A percentile compares a stretch with the other conserved stretches of the same genome.
Conservation (phyloP, 92 coral and sea anemone genomes). For the Umimayanthus kanabou region DNA sequence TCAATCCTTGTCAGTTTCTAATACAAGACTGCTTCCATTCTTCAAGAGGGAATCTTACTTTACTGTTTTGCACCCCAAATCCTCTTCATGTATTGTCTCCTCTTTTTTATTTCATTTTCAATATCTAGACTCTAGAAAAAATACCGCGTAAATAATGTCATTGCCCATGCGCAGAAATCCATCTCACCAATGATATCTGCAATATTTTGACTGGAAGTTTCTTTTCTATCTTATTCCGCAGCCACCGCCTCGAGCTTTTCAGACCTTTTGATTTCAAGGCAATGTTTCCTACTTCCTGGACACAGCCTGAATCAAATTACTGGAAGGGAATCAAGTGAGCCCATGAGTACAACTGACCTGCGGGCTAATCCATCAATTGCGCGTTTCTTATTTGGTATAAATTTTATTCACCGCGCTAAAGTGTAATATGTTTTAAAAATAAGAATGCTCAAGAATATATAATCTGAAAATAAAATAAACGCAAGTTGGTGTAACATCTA, state of each 20-base stretch:
- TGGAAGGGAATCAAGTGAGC: conserved; percentile 49
- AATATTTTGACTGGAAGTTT: not conserved
- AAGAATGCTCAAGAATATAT: too few species aligned
- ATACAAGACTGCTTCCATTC: too few species aligned
- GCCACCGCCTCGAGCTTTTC: conserved; percentile 90
- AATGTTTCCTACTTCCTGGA: conserved; percentile 82
- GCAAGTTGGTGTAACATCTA: too few species aligned
- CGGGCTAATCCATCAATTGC: not conserved
- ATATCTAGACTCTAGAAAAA: too few species aligned
- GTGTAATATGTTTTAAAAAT: not conserved
- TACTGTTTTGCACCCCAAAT: too few species aligned
- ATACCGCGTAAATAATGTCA: too few species aligned
- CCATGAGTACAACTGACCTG: not conserved
- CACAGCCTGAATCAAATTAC: conserved; percentile 66
- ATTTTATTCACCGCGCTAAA: not conserved
- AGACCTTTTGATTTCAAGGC: conserved; percentile 82
- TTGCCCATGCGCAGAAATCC: too few species aligned
- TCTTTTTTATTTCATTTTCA: too few species aligned
- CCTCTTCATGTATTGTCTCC: too few species aligned
- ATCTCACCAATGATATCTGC: not conserved
- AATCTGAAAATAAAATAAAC: too few species aligned
- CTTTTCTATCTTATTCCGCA: conserved; percentile 40
- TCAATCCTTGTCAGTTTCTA: too few species aligned
- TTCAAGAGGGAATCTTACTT: too few species aligned
- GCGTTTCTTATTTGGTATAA: not conserved